These are phyloP conservation scores for Heliconius nattereri DNA, from an alignment of 1,140 invertebrate genomes.

Conservation along the genomic window DNA sequence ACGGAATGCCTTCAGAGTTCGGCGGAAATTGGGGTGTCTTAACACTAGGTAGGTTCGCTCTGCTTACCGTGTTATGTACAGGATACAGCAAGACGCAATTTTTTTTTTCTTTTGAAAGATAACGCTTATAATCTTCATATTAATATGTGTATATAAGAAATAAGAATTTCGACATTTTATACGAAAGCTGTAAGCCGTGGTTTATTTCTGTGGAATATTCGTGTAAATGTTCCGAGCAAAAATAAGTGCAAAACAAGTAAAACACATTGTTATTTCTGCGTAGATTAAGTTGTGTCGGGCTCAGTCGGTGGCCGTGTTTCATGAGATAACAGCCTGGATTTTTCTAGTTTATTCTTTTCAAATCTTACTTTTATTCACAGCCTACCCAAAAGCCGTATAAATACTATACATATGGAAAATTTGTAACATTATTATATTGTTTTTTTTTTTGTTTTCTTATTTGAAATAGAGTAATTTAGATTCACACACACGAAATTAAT, in stretches of 20 bases:
- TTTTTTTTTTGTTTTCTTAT: background rate
- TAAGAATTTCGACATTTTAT: background rate
- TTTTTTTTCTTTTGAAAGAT: too few relatives aligned
- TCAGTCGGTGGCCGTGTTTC: slow-evolving; percentile 9
- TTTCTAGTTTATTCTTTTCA: slow-evolving; percentile 12
- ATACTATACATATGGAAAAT: background rate
- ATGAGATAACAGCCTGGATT: slow-evolving; percentile 12
- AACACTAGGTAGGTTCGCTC: too few relatives aligned
- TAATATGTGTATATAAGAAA: background rate
- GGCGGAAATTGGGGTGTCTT: too few relatives aligned
- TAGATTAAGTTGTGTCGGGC: slow-evolving; percentile 18
- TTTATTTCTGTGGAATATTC: slow-evolving; percentile 17
- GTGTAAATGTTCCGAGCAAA: slow-evolving; percentile 14
- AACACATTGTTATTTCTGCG: slow-evolving; percentile 18
- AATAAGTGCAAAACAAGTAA: slow-evolving; percentile 18
- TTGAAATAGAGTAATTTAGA: background rate
- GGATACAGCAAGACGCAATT: too few relatives aligned
- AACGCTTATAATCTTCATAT: too few relatives aligned
- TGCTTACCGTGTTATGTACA: too few relatives aligned
- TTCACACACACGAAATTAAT: background rate
- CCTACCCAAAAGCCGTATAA: background rate
- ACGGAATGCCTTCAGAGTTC: too few relatives aligned
- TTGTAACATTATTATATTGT: background rate
- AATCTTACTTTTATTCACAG: slow-evolving; percentile 4
- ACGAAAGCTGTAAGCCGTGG: background rate